Evolutionary conservation across 2,113 vertebrate genomes (phyloP).

Genomic region (Lepus americanus): DNA sequence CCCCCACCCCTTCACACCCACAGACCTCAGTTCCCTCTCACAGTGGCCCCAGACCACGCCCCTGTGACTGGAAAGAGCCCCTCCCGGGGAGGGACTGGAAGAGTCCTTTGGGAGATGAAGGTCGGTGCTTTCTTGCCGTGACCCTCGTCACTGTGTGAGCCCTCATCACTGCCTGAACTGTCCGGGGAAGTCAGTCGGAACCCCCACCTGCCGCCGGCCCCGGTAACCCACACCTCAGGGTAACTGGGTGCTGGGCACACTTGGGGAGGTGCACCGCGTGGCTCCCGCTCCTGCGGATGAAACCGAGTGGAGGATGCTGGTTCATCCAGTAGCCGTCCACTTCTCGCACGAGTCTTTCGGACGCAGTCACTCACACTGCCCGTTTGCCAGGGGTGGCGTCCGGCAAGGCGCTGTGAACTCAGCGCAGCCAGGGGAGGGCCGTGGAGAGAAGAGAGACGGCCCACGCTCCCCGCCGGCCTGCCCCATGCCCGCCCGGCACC

Average conservation of each 20-base stretch:
- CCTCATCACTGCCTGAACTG: too few species aligned
- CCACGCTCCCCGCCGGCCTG: too few species aligned
- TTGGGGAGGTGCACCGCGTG: background rate
- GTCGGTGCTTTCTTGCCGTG: background rate
- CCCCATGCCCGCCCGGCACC: too few species aligned
- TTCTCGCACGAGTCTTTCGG: background rate
- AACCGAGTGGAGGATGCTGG: background rate
- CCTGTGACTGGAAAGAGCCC: conserved; percentile 17
- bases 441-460: background rate
- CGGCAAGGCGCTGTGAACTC: background rate
- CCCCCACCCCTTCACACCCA: background rate
- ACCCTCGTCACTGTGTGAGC: background rate
- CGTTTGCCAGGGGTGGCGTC: background rate
- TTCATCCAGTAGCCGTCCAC: background rate
- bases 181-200: too few species aligned
- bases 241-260: background rate
- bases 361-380: background rate
- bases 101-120: background rate
- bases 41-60: background rate
- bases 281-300: background rate
- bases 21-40: conserved; percentile 15
- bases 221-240: background rate
- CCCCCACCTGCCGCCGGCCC: background rate
- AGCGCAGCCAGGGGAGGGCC: background rate
- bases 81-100: background rate